phyloP scores from a whole-genome alignment of 2,888 invertebrate genomes.

The Zonitis immaculata region DNA sequence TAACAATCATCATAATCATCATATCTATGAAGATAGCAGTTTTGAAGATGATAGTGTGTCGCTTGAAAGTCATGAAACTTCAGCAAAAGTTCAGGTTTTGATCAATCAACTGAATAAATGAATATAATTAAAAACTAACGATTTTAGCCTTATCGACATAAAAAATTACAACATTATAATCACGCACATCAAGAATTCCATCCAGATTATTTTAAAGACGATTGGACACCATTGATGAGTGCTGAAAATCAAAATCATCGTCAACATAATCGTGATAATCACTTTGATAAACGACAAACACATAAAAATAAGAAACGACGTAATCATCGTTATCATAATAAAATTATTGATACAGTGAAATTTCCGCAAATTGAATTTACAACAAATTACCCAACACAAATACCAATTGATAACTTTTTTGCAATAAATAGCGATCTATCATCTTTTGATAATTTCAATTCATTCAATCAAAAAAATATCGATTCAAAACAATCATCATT shows the following conservation, averaged over 20 bases:
- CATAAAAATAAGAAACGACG: neutral
- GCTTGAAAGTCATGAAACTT: neutral
- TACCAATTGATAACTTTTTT: neutral
- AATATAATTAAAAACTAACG: neutral
- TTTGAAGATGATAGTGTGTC: neutral
- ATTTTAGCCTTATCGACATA: neutral
- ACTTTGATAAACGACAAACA: neutral
- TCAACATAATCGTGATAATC: neutral
- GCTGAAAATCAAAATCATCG: neutral
- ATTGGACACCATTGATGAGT: neutral
- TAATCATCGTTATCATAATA: neutral
- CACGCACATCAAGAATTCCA: neutral
- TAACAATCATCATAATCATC: neutral
- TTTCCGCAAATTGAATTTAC: conserved; percentile 3
- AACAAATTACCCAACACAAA: neutral
- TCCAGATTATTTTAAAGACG: neutral
- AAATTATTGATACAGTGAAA: neutral
- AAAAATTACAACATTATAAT: neutral
- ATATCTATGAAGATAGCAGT: neutral
- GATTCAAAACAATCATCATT: conserved; percentile 1
- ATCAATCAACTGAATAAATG: neutral
- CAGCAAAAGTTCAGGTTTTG: neutral
- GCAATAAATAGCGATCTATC: neutral
- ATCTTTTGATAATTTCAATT: neutral
- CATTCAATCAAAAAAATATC: conserved; percentile 1